Evolutionary conservation across 2,113 vertebrate genomes (phyloP).

Genomic region (Cavia aperea): DNA sequence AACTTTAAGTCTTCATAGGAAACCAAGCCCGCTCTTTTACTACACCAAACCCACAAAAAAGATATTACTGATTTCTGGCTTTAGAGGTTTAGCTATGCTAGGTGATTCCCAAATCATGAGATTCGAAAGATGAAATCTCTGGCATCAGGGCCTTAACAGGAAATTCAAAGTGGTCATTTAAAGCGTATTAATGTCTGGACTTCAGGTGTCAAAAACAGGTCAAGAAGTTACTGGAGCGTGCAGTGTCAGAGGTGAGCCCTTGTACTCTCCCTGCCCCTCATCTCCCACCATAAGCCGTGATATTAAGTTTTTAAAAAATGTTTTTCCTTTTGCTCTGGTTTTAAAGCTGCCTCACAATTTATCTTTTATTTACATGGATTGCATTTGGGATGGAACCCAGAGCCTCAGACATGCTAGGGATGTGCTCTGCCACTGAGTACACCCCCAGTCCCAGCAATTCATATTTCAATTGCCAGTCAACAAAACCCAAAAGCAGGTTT

Average conservation of each 20-base stretch:
- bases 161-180: not conserved
- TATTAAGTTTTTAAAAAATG: not conserved
- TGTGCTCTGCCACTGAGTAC: too few species aligned
- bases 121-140: not conserved
- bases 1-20: not conserved
- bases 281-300: not conserved
- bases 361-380: not conserved
- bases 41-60: not conserved
- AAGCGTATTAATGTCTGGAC: not conserved
- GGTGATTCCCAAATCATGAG: not conserved
- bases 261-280: not conserved
- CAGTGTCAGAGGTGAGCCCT: not conserved
- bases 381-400: not conserved
- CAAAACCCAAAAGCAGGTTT: constrained; percentile 31
- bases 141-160: not conserved
- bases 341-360: not conserved
- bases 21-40: not conserved
- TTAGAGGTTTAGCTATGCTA: not conserved
- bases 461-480: not conserved
- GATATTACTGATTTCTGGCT: constrained; percentile 11
- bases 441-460: not conserved
- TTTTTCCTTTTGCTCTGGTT: not conserved
- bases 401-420: not conserved
- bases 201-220: not conserved
- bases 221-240: constrained; percentile 25